Base-by-base conservation (phyloP, 2,113 vertebrate genomes). In the Capreolus pygargus region DNA sequence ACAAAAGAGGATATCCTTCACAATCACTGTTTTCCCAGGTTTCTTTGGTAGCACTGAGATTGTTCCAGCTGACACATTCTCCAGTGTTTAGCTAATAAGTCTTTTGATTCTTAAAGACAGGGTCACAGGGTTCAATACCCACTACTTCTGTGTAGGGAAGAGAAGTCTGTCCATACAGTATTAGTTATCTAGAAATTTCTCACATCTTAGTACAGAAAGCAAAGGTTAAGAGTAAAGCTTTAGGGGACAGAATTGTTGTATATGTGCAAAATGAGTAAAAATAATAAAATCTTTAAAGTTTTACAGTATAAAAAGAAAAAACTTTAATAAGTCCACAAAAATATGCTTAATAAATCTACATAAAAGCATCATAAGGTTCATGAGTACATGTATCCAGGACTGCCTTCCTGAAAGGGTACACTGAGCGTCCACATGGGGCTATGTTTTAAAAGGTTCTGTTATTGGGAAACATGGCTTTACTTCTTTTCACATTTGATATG, bases 211-310 rank as follows among this genome's bases (percentile, higher is more conserved):
- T 83, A 54, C 5, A 57, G 16, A 93, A 54, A 89, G 50, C 3
- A 57, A 88, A 82, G 50, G 12, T 85, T 82, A 86, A 47, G 39
- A 47, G n/a, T 43, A 25, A 82, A 61, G 12, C 17, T n/a, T 39
- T 45, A 91, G 67, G 39, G 67, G 28, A 58, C 13, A 95, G 7
- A 79, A 93, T n/a, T 92, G 79, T 3, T 1, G 1, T 12, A 47
- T 87, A 78, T 92, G 61, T 70, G 91, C n/a, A 94, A 81, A 96
- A 84, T 85, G 55, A 95, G 7, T 36, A 58, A 81, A 96, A 60
- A 61, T 5, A 94, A 89, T 83, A 83, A 91, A 64, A 79, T 74
- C 12, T 89, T 90, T 28, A 60, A 64, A 91, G 5, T 30, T 47
- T 87, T 87, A 36, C 1, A 70, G 33, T 43, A 83, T 61, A 86